phyloP scores from a whole-genome alignment of 1,140 invertebrate species.

The Mactra quadrangularis region DNA sequence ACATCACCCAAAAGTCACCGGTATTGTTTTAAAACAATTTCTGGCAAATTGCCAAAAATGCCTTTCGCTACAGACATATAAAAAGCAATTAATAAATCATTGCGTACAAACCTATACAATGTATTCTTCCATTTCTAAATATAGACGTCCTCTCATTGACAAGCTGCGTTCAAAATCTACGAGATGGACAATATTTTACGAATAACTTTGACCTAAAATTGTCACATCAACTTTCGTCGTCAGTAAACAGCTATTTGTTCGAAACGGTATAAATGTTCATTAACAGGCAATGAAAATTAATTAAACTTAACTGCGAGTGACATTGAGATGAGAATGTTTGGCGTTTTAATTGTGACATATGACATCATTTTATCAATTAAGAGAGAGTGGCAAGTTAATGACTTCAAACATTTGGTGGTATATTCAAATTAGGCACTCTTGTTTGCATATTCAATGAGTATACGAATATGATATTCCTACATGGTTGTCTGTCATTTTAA shows the following conservation, averaged over 20 bases:
- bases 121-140: slow-evolving; percentile 42
- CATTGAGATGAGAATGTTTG: slow-evolving; percentile 36
- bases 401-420: slow-evolving; percentile 61
- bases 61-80: slow-evolving; percentile 18
- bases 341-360: slow-evolving; percentile 55
- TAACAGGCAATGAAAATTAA: slow-evolving; percentile 61
- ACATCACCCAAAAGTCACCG: too few relatives aligned
- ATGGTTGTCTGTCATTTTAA: too few relatives aligned
- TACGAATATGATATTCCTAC: slow-evolving; percentile 16
- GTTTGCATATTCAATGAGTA: slow-evolving; percentile 43
- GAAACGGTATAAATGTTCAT: slow-evolving; percentile 51
- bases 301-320: slow-evolving; percentile 40
- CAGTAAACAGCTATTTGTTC: slow-evolving; percentile 59
- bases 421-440: slow-evolving; percentile 37
- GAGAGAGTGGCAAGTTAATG: slow-evolving; percentile 57
- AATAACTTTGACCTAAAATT: slow-evolving; percentile 38
- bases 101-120: slow-evolving; percentile 15
- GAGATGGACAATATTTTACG: slow-evolving; percentile 43
- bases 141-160: slow-evolving; percentile 46
- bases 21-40: background rate
- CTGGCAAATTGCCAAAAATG: slow-evolving; percentile 28
- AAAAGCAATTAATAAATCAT: slow-evolving; percentile 36
- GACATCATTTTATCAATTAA: slow-evolving; percentile 64
- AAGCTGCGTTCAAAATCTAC: slow-evolving; percentile 37
- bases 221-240: slow-evolving; percentile 34